Evolutionary conservation across 2,888 invertebrate genomes (phyloP).

Genomic region (Idaea straminata): DNA sequence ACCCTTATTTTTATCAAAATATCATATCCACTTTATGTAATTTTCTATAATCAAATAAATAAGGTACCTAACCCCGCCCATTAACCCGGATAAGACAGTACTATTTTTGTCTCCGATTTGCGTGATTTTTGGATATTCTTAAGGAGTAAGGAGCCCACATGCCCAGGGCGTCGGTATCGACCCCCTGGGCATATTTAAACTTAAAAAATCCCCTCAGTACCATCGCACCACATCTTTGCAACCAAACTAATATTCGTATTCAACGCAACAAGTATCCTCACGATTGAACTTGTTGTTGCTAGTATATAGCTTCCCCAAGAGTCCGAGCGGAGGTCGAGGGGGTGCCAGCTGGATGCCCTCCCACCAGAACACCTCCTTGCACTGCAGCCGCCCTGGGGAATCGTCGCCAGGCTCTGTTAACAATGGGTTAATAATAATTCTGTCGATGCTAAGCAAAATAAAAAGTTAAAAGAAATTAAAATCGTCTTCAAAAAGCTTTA

Average conservation of each 20-base stretch:
- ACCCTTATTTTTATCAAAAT: no score
- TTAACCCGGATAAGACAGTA: no score
- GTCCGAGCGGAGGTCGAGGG: slow-evolving; percentile 81
- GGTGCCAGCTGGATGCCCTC: slow-evolving; percentile 84
- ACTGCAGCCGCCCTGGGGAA: slow-evolving; percentile 75
- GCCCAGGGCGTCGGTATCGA: no score
- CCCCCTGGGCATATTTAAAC: not conserved
- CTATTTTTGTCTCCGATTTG: no score
- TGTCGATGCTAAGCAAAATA: not conserved
- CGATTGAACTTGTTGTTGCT: slow-evolving; percentile 76
- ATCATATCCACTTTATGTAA: no score
- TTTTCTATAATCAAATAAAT: no score
- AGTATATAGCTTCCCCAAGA: slow-evolving; percentile 79
- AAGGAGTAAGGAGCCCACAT: no score
- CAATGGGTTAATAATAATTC: not conserved
- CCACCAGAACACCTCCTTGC: slow-evolving; percentile 87
- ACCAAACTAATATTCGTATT: slow-evolving; percentile 15
- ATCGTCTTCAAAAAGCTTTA: no score
- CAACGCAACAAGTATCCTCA: slow-evolving; percentile 41
- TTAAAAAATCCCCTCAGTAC: not conserved
- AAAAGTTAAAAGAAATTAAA: not conserved
- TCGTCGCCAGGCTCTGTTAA: slow-evolving; percentile 63
- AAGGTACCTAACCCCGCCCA: no score
- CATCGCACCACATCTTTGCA: not conserved
- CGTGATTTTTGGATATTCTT: no score